Evolutionary conservation across 2,113 vertebrate genomes (phyloP).

Genomic region (Fregetta grallaria): DNA sequence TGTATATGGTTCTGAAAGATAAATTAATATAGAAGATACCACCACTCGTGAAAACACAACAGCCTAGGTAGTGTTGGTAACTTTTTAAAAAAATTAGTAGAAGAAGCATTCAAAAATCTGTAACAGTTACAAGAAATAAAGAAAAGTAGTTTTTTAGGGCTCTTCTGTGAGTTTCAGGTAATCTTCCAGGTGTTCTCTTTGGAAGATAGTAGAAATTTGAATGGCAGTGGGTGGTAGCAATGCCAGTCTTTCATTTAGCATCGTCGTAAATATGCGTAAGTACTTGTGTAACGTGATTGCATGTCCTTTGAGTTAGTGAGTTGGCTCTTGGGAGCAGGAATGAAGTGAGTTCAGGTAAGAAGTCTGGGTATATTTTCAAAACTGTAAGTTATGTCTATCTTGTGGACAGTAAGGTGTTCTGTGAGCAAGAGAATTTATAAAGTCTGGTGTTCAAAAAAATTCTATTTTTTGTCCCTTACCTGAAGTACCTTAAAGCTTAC

Average conservation of each 20-base stretch:
- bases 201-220: not conserved
- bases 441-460: not conserved
- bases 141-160: not conserved
- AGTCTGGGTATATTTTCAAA: not conserved
- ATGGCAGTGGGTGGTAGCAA: not conserved
- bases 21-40: not conserved
- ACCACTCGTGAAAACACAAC: not conserved
- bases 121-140: not conserved
- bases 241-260: not conserved
- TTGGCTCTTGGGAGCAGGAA: not conserved
- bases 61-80: not conserved
- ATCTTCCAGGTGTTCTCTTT: not conserved
- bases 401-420: not conserved
- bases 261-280: not conserved
- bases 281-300: not conserved
- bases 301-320: not conserved
- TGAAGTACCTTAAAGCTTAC: not conserved
- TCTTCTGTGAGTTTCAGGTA: not conserved
- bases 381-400: not conserved
- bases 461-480: not conserved
- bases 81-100: not conserved
- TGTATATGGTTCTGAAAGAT: not conserved
- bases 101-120: not conserved
- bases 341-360: not conserved
- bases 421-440: not conserved